These are phyloP conservation scores for Myrmecophaga tridactyla DNA, from an alignment of 2,113 vertebrate species.

Conservation along the genomic window DNA sequence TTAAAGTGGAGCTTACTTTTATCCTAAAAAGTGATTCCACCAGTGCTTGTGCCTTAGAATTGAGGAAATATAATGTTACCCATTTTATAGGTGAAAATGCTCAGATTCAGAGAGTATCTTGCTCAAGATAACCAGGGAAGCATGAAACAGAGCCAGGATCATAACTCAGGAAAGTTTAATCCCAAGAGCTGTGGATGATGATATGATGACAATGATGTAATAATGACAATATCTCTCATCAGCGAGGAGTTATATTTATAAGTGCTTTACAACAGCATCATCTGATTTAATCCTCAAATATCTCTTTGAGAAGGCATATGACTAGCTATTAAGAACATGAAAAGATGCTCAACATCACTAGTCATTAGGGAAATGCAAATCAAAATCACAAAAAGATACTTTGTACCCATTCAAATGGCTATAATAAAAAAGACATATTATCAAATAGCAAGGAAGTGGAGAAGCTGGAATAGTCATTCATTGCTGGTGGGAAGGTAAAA, in stretches of 20 bases:
- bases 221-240: background rate
- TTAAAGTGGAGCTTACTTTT: background rate
- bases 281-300: background rate
- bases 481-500: background rate
- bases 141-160: background rate
- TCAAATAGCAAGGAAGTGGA: background rate
- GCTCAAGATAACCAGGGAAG: background rate
- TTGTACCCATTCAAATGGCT: background rate
- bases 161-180: background rate
- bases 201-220: background rate
- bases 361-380: background rate
- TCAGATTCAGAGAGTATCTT: background rate
- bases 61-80: background rate
- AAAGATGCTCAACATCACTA: background rate
- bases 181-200: background rate
- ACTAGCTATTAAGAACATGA: background rate
- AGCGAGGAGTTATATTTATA: slow-evolving; percentile 13
- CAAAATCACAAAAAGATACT: background rate
- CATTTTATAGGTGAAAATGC: background rate
- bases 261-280: background rate
- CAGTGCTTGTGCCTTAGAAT: background rate
- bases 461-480: background rate
- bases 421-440: background rate
- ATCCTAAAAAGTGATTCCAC: background rate
- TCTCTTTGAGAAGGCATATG: background rate